phyloP scores from a whole-genome alignment of 2,113 vertebrate species.

The Raja brachyura region DNA sequence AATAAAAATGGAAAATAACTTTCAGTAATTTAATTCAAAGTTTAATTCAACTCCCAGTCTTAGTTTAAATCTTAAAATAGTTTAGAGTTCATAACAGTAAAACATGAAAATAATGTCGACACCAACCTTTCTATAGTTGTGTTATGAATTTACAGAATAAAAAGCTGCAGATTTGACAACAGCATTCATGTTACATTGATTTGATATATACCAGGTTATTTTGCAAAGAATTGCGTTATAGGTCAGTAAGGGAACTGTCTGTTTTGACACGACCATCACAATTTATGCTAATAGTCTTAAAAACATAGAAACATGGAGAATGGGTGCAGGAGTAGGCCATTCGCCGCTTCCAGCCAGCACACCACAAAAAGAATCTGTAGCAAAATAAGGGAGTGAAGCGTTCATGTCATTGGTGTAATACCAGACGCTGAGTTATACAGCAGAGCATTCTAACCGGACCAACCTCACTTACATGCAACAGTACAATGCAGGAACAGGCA shows the following conservation, averaged over 20 bases:
- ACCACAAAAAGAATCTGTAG: background rate
- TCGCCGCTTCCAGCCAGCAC: background rate
- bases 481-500: too few relatives aligned
- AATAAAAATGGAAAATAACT: background rate
- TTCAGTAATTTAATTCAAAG: background rate
- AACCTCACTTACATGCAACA: background rate
- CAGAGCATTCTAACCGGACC: background rate
- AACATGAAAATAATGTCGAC: background rate
- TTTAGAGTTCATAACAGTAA: background rate
- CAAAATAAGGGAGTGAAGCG: background rate
- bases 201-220: background rate
- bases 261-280: background rate
- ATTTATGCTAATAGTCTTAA: background rate
- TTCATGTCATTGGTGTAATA: background rate
- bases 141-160: background rate
- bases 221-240: background rate
- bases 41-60: background rate
- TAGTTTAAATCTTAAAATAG: background rate
- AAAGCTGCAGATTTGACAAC: background rate
- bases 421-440: too few relatives aligned
- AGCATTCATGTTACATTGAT: background rate
- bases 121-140: background rate
- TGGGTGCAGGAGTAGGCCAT: too few relatives aligned
- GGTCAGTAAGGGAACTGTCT: background rate
- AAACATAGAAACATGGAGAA: too few relatives aligned